Percentiles rank a stretch among this genome's conserved stretches.
Conservation (phyloP, 2,113 vertebrate genomes). For the Myiozetetes cayanensis region DNA sequence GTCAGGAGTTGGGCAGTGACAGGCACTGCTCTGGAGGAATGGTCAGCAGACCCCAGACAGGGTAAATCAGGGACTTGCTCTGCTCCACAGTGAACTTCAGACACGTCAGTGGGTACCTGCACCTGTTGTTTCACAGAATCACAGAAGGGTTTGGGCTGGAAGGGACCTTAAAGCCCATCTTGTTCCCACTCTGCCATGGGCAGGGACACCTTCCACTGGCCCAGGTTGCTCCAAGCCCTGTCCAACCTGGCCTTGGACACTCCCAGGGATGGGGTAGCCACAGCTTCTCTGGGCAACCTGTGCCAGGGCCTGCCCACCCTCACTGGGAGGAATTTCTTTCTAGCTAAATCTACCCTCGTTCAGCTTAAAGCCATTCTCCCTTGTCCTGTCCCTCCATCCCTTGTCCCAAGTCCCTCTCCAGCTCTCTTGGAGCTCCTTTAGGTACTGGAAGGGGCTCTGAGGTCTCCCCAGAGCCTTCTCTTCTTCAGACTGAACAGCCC, state of each 20-base stretch:
- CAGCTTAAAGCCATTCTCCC: not conserved
- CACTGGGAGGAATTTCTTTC: not conserved
- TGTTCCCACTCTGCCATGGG: not conserved
- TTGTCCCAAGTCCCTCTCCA: not conserved
- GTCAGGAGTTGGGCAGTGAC: accelerated
- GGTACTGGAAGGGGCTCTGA: not conserved
- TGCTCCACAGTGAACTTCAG: not conserved
- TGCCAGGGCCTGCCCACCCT: not conserved
- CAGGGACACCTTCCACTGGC: not conserved
- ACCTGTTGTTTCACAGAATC: not conserved
- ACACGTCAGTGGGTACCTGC: accelerated
- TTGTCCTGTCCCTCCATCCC: not conserved
- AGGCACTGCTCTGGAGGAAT: not conserved
- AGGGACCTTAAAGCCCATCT: not conserved
- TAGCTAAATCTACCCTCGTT: not conserved
- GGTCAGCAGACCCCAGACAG: not conserved
- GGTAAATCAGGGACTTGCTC: not conserved
- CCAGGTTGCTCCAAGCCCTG: not conserved
- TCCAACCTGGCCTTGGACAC: not conserved
- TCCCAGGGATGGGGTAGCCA: not conserved
- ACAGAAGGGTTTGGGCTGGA: not conserved
- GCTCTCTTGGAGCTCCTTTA: not conserved
- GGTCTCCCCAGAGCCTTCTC: not conserved
- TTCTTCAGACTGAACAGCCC: not conserved
- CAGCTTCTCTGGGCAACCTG: not conserved